Evolutionary conservation across 2,113 vertebrate genomes (phyloP), one percentile per base, ranked within the genome.

Genomic region (Seriola rivoliana): DNA sequence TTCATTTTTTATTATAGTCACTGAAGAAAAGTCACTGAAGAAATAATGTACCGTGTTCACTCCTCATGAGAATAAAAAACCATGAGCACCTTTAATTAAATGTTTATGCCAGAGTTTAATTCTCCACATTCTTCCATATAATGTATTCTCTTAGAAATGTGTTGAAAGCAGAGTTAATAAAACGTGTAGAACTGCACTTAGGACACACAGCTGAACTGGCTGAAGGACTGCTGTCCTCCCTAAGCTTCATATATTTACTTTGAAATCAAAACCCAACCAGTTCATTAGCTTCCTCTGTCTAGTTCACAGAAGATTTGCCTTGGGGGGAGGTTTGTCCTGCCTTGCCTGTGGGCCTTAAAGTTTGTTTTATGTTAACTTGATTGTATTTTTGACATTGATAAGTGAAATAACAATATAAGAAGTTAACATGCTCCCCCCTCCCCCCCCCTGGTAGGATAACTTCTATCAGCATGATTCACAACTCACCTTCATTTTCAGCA

Each of bases 241-340:
- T 87, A 90, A 91, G 88, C 89, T 83, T 80, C 82, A 90, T 88
- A 86, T 76, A 48, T 75, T 82, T 79, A 48, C 81, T 82, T 65
- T 88, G 73, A 90, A 89, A 85, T 86, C 67, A 32, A 87, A 88
- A 78, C 75, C 78, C 58, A 34, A 57, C 46, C 59, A 67, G 73
- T 91, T 89, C 72, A 90, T 75, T 85, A 78, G 87, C 78, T 87
- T 86, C 77, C 63, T 87, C 75, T 68, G 74, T 86, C 78, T 75
- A 52, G 77, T 38, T 75, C 58, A 73, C 63, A 71, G 55, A 68
- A 79, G 76, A 85, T 82, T 82, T 88, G 71, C 84, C 81, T 70
- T 62, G 40, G 74, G 64, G 70, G 42, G 38, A 48, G 19, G 63
- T 76, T 78, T 81, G 60, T 36, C 57, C 64, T 32, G 69, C 32